phyloP scores from a whole-genome alignment of 2,797 vertebrate genomes.

The Tauraco hartlaubi region DNA sequence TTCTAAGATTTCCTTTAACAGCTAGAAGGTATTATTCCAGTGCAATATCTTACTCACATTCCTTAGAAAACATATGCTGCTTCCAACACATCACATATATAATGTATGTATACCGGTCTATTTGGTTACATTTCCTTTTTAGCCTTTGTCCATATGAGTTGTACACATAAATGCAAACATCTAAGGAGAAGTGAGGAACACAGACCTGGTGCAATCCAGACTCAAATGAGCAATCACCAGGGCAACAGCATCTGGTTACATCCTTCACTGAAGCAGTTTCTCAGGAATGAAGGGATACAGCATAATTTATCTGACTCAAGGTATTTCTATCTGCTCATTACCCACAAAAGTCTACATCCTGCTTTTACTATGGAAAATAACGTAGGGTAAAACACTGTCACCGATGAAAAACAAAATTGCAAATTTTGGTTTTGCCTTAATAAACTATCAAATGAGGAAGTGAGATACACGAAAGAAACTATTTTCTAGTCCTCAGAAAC shows the following conservation, averaged over 20 bases:
- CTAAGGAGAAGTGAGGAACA: not conserved
- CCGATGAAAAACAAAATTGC: not conserved
- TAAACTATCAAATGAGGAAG: not conserved
- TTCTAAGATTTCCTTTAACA: not conserved
- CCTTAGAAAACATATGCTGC: not conserved
- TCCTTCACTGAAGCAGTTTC: not conserved
- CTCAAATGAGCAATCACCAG: constrained; percentile 23
- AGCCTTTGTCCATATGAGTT: not conserved
- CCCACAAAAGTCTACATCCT: not conserved
- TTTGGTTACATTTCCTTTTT: not conserved
- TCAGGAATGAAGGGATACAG: constrained; percentile 6
- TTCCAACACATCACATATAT: not conserved
- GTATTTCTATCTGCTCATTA: constrained; percentile 51
- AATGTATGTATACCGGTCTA: not conserved
- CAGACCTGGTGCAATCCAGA: not conserved
- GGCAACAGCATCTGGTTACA: constrained; percentile 24
- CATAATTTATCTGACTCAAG: constrained; percentile 46
- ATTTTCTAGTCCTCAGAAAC: not conserved
- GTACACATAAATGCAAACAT: not conserved
- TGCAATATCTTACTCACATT: not conserved
- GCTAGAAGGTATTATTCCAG: not conserved
- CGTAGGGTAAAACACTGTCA: not conserved
- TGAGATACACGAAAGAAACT: not conserved
- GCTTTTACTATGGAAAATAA: not conserved
- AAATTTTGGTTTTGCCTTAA: not conserved